A percentile compares a stretch with the other conserved stretches of the same genome.
Evolutionary conservation across 53 echinoderm and acorn worm species (phyloP).

Genomic region (Astropecten irregularis): DNA sequence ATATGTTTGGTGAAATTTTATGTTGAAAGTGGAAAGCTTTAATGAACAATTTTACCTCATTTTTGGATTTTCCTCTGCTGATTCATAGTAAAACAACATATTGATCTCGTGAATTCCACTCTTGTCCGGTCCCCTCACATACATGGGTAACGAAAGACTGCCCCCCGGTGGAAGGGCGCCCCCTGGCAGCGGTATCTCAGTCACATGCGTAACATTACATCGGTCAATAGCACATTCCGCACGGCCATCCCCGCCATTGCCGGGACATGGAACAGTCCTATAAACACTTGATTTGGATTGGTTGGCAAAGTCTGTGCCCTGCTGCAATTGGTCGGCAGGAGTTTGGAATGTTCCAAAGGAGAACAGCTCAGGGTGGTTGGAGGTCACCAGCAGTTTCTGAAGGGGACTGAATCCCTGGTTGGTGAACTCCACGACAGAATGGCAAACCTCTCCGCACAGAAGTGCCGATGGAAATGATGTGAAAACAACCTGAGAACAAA

Average conservation of each 20-base stretch:
- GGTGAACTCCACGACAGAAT: slow-evolving; percentile 76
- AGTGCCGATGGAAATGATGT: slow-evolving; percentile 83
- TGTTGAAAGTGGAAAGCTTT: no score
- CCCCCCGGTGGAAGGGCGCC: slow-evolving; percentile 74
- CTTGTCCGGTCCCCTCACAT: slow-evolving; percentile 88
- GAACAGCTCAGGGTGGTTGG: slow-evolving; percentile 92
- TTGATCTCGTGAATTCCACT: slow-evolving; percentile 93
- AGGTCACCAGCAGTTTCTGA: slow-evolving; percentile 76
- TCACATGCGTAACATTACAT: slow-evolving; percentile 90
- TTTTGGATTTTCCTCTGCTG: slow-evolving; percentile 86
- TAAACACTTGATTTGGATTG: slow-evolving; percentile 69
- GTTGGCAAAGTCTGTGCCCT: slow-evolving; percentile 41
- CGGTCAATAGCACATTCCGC: slow-evolving; percentile 54
- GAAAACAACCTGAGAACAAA: slow-evolving; percentile 72
- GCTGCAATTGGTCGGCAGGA: slow-evolving; percentile 63
- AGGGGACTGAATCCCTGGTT: slow-evolving; percentile 83
- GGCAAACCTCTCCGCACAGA: slow-evolving; percentile 87
- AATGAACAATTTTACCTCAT: slow-evolving; percentile 96
- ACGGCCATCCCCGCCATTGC: slow-evolving; percentile 36
- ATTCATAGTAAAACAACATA: slow-evolving; percentile 94
- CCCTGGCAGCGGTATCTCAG: slow-evolving; percentile 78
- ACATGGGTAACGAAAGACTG: slow-evolving; percentile 79
- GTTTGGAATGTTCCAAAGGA: slow-evolving; percentile 76
- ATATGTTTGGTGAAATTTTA: no score
- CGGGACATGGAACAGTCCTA: slow-evolving; percentile 80